Percentiles rank a stretch among this genome's conserved stretches.
Conservation (phyloP, 2,113 vertebrate genomes). For the Muntiacus reevesi region DNA sequence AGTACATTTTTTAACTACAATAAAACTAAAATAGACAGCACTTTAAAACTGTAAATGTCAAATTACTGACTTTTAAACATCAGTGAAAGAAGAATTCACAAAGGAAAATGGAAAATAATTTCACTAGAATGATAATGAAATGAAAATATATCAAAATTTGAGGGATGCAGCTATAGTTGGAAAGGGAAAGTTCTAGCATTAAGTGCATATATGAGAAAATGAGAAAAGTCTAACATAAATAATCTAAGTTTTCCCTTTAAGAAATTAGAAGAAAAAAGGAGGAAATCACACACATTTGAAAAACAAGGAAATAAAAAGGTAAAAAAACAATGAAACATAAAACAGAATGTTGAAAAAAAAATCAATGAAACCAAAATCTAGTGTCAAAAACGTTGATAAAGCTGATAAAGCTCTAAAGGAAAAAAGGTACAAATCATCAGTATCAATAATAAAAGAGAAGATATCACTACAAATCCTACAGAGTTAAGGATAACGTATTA, state of each 20-base stretch:
- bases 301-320: neutral
- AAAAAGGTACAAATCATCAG: neutral
- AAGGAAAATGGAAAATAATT: neutral
- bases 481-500: neutral
- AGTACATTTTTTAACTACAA: neutral
- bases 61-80: constrained; percentile 3
- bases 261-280: neutral
- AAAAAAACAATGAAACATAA: neutral
- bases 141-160: neutral
- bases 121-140: neutral
- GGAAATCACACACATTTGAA: neutral
- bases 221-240: neutral
- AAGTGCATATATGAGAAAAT: neutral
- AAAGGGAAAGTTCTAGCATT: neutral
- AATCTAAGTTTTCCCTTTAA: neutral
- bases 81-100: neutral
- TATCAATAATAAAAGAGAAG: neutral
- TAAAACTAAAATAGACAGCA: constrained; percentile 6
- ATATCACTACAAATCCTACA: neutral
- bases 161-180: neutral
- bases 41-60: neutral
- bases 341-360: constrained; percentile 9
- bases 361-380: neutral
- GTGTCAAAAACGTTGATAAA: neutral
- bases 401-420: neutral